These are phyloP conservation scores for Caprella mutica DNA, from an alignment of 2,888 invertebrate genomes.

Conservation along the genomic window DNA sequence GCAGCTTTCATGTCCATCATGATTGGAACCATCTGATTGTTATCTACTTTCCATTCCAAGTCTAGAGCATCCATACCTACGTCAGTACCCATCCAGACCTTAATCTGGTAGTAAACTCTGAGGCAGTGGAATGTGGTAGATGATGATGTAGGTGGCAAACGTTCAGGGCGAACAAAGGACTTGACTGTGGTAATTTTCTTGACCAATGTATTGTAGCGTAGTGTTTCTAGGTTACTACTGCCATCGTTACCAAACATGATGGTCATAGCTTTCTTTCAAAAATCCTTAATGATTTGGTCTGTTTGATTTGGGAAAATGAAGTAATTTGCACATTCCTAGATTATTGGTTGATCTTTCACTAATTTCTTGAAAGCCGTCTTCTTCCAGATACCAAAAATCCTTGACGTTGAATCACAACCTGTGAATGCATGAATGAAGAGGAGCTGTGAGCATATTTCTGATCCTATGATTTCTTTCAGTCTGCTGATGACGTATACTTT, in stretches of 20 bases:
- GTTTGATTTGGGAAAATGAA: background rate
- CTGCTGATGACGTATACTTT: conserved; percentile 2
- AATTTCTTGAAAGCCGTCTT: conserved; percentile 1
- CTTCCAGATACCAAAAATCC: conserved; percentile 1
- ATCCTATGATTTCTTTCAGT: background rate
- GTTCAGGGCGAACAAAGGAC: no score
- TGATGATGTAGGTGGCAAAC: background rate
- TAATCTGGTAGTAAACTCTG: background rate
- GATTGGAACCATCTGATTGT: background rate
- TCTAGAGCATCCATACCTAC: background rate
- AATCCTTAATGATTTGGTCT: background rate
- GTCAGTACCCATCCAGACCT: background rate
- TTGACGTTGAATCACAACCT: conserved; percentile 5
- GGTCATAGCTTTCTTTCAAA: conserved; percentile 4
- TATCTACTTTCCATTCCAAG: background rate
- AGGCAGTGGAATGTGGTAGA: background rate
- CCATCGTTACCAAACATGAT: conserved; percentile 3
- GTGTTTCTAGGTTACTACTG: no score
- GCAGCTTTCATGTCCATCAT: background rate
- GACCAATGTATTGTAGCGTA: no score
- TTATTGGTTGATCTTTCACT: no score
- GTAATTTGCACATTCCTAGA: background rate
- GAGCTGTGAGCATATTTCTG: conserved; percentile 5
- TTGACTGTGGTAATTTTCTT: no score
- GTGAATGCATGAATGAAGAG: conserved; percentile 7